A percentile compares a stretch with the other conserved stretches of the same genome.
Evolutionary conservation across 2,888 invertebrate genomes (phyloP).

Genomic region (Oligia strigilis): DNA sequence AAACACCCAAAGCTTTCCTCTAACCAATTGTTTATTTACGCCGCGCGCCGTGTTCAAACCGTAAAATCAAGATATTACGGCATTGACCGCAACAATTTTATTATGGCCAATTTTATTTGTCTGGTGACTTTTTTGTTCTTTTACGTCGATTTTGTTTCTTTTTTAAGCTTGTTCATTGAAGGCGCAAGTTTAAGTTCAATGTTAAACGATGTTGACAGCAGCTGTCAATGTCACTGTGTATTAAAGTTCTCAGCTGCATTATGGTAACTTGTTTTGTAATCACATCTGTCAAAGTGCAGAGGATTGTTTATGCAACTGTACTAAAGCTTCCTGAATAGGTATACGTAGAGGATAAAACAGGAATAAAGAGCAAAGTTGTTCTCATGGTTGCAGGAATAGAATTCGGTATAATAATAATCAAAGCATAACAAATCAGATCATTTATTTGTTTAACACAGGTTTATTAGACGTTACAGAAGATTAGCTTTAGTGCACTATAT

Average conservation of each 20-base stretch:
- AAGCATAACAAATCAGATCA: background rate
- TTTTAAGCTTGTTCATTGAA: conserved; percentile 3
- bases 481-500: background rate
- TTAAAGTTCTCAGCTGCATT: background rate
- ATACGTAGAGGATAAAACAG: background rate
- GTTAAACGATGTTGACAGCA: background rate
- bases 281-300: background rate
- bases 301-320: background rate
- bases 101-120: conserved; percentile 15
- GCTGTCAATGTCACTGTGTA: background rate
- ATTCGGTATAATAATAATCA: too few relatives aligned
- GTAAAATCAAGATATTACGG: conserved; percentile 44
- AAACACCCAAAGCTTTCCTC: conserved; percentile 16
- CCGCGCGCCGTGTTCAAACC: background rate
- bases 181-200: conserved; percentile 42
- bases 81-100: conserved; percentile 43
- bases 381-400: too few relatives aligned
- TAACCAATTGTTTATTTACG: conserved; percentile 24
- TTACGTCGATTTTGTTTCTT: background rate
- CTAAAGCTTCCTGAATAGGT: too few relatives aligned
- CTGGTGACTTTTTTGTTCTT: background rate
- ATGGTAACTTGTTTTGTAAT: background rate
- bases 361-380: background rate
- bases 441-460: background rate
- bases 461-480: background rate